Conservation (phyloP, 2,888 invertebrate genomes). For the Nephrotoma flavescens region DNA sequence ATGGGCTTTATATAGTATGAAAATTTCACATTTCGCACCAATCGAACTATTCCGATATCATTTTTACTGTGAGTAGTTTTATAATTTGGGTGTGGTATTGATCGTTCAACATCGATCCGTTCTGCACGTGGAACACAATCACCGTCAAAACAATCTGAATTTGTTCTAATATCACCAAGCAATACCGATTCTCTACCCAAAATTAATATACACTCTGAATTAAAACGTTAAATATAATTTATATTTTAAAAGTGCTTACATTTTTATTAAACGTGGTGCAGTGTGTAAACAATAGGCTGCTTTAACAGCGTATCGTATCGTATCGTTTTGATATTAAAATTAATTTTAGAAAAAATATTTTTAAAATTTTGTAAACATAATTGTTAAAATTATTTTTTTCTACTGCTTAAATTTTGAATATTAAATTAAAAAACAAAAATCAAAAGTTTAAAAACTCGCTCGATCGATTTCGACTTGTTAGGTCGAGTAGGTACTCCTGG, state of each 20-base stretch:
- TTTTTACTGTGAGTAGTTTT: constrained; percentile 27
- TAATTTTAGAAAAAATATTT: too few species aligned
- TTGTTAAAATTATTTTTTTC: too few species aligned
- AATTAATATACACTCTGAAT: too few species aligned
- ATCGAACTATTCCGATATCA: constrained; percentile 44
- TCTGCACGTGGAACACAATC: constrained; percentile 30
- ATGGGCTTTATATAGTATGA: constrained; percentile 34
- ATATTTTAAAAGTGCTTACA: too few species aligned
- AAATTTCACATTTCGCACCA: constrained; percentile 16
- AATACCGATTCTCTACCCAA: constrained; percentile 14
- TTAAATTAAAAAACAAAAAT: too few species aligned
- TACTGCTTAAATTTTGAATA: too few species aligned
- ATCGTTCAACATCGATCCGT: constrained; percentile 23
- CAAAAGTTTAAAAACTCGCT: too few species aligned
- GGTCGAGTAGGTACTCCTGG: too few species aligned
- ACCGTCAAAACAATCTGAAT: constrained; percentile 9
- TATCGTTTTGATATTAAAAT: constrained; percentile 20
- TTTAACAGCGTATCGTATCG: too few species aligned
- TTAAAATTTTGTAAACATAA: too few species aligned
- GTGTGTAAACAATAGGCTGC: constrained; percentile 23
- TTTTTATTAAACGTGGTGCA: background rate
- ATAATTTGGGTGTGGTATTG: constrained; percentile 39
- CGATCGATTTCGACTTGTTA: too few species aligned
- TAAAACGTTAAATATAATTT: too few species aligned
- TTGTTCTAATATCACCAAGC: constrained; percentile 14